phyloP scores from a whole-genome alignment of 2,113 vertebrate genomes.

The Orthonyx spaldingii region DNA sequence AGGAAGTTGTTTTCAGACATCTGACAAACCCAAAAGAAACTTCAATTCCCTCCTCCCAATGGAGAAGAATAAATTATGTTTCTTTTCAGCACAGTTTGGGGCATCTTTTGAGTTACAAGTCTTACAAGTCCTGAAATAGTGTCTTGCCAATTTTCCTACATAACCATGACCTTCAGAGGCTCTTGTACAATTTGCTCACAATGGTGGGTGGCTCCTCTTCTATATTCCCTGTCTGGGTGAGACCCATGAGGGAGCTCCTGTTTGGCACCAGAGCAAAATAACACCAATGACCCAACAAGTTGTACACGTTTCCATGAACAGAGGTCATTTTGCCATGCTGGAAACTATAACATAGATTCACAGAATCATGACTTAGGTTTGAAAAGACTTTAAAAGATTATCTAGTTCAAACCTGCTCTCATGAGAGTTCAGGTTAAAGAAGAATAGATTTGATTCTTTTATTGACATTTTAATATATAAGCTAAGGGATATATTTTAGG shows the following conservation, averaged over 20 bases:
- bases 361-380: neutral
- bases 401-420: neutral
- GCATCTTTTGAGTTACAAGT: neutral
- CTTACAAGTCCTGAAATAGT: neutral
- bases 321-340: neutral
- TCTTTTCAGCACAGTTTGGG: neutral
- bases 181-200: neutral
- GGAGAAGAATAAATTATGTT: neutral
- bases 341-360: neutral
- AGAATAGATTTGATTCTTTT: neutral
- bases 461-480: neutral
- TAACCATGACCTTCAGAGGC: neutral
- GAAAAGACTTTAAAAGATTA: neutral
- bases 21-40: neutral
- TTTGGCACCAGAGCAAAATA: neutral
- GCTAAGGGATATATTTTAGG: neutral
- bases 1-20: neutral
- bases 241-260: neutral
- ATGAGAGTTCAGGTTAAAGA: neutral
- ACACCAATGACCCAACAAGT: neutral
- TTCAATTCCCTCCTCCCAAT: neutral
- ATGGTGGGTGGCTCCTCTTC: neutral
- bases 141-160: neutral
- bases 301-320: accelerated
- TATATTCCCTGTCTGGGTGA: neutral